Conservation (phyloP, 2,888 invertebrate species). For the Tetragonula carbonaria region DNA sequence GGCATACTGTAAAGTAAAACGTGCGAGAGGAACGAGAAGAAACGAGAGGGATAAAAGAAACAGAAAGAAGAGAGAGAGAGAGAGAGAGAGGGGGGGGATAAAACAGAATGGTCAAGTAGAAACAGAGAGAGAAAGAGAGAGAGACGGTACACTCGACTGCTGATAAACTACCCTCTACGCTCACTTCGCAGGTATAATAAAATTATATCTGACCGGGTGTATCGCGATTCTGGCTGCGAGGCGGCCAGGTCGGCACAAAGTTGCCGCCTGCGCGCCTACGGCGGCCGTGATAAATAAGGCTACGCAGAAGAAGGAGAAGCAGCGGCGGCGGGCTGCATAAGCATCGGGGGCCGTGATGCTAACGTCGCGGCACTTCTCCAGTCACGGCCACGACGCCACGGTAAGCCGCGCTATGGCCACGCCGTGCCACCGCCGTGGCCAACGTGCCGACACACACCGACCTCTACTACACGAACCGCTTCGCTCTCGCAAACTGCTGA, state of each 20-base stretch:
- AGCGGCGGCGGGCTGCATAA: constrained; percentile 51
- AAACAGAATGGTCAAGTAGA: too few species aligned
- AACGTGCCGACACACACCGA: background rate
- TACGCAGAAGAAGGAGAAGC: constrained; percentile 45
- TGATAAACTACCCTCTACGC: constrained; percentile 79
- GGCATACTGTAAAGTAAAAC: constrained; percentile 48
- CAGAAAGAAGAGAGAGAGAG: background rate
- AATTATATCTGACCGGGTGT: constrained; percentile 79
- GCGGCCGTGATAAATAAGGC: constrained; percentile 80
- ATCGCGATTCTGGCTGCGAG: constrained; percentile 77
- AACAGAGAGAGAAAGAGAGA: constrained; percentile 1
- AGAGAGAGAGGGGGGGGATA: background rate
- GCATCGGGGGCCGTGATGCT: constrained; percentile 38
- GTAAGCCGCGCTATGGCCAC: constrained; percentile 17
- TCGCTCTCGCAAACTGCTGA: background rate
- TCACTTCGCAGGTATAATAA: constrained; percentile 78
- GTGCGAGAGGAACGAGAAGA: constrained; percentile 18
- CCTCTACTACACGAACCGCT: background rate
- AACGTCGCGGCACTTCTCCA: constrained; percentile 43
- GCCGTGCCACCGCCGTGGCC: constrained; percentile 13
- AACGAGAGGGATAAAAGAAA: background rate
- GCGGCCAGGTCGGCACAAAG: constrained; percentile 74
- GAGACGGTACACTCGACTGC: constrained; percentile 68
- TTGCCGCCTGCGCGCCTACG: constrained; percentile 78
- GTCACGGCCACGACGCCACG: constrained; percentile 45